Evolutionary conservation across 1,140 invertebrate species (phyloP), one percentile per base, ranked within the genome.

Genomic region (Anadara kagoshimensis): DNA sequence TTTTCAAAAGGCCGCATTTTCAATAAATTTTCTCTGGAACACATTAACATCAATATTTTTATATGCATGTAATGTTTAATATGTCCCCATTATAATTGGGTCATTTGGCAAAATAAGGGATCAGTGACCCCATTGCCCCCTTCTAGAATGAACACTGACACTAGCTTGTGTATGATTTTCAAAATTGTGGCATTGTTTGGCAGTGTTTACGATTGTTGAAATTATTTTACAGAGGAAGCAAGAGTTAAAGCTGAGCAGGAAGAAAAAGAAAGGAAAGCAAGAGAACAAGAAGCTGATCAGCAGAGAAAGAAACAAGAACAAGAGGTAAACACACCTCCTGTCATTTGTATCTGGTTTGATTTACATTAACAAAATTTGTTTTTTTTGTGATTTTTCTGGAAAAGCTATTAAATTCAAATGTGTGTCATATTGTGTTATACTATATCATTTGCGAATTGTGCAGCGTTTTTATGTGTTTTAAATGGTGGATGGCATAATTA

Each of bases 261-360:
- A 65, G 70, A 67, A 12, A 77, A 80, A 51, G 74, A 78, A 53
- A 65, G 65, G 62, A 78, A 78, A 61, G 63, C 69, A 57, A 72
- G 45, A 65, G 72, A 78, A 56, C 77, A 83, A 73, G 54, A 75
- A 45, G 66, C 81, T 61, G 81, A 78, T 67, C 80, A 78, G 61
- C 79, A 88, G 54, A 81, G 79, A 67, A 80, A 83, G 71, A 84
- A 83, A 70, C 75, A 80, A 36, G 82, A 87, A 75, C 82, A 83
- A 78, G 85, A 85, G 75, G 85, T 86, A 69, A 64, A 22, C 36
- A 12, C 44, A 36, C n/a, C 29, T 36, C 29, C 29, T 36, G 29
- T 36, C 29, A 3, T 2, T 36, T n/a, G n/a, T n/a, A n/a, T n/a
- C n/a, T n/a, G n/a, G n/a, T n/a, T n/a, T n/a, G n/a, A n/a, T n/a